phyloP scores from a whole-genome alignment of 1,140 invertebrate species.

The Zophobas morio region DNA sequence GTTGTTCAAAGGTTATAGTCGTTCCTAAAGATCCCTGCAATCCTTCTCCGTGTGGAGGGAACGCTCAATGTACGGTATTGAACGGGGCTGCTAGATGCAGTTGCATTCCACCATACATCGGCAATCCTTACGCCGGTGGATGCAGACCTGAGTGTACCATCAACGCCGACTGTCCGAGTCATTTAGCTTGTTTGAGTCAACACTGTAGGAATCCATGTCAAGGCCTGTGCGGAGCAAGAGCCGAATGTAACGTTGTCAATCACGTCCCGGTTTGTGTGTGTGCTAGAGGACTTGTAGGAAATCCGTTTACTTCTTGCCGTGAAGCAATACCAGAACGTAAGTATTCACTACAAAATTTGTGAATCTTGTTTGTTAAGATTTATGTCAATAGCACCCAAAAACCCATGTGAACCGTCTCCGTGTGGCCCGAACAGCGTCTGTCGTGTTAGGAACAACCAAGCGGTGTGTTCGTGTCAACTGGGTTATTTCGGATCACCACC shows the following conservation, averaged over 20 bases:
- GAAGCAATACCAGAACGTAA: constrained; percentile 71
- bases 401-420: constrained; percentile 85
- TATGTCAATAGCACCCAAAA: constrained; percentile 66
- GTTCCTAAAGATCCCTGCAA: constrained; percentile 77
- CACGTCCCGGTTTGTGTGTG: constrained; percentile 88
- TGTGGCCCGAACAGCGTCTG: constrained; percentile 88
- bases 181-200: constrained; percentile 86
- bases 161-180: constrained; percentile 84
- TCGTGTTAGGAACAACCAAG: constrained; percentile 77
- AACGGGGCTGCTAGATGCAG: constrained; percentile 80
- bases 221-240: constrained; percentile 86
- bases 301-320: constrained; percentile 87
- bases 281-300: constrained; percentile 80
- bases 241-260: constrained; percentile 84
- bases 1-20: constrained; percentile 74
- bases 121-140: constrained; percentile 83
- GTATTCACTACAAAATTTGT: constrained; percentile 25
- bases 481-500: constrained; percentile 85
- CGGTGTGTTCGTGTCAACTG: constrained; percentile 84
- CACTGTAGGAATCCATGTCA: constrained; percentile 89
- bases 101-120: constrained; percentile 89
- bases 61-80: constrained; percentile 81
- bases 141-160: constrained; percentile 86
- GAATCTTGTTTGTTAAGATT: background rate
- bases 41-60: constrained; percentile 86